phyloP scores from a whole-genome alignment of 2,113 vertebrate genomes.

The Hippocampus zosterae region DNA sequence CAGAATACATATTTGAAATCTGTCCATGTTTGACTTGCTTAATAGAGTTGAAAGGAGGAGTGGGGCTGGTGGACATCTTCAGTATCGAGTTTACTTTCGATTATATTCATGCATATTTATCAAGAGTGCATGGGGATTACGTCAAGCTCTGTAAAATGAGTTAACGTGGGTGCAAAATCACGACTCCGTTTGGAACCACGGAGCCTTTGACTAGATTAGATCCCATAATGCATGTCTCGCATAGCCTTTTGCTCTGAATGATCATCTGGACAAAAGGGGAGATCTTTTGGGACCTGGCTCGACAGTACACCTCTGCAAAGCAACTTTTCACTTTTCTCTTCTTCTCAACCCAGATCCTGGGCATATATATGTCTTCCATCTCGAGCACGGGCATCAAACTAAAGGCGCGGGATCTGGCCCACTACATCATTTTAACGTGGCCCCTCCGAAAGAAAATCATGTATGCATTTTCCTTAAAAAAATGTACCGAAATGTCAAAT shows the following conservation, averaged over 20 bases:
- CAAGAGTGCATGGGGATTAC: not conserved
- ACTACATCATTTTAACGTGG: too few species aligned
- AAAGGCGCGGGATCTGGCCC: too few species aligned
- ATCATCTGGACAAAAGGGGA: not conserved
- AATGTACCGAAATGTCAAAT: too few species aligned
- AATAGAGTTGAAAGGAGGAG: not conserved
- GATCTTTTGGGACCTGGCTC: not conserved
- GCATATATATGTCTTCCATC: too few species aligned
- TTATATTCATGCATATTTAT: not conserved
- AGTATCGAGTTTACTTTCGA: not conserved
- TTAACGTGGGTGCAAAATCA: not conserved
- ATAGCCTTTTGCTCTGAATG: not conserved
- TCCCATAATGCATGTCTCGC: not conserved
- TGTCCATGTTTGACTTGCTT: not conserved
- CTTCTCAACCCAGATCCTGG: not conserved
- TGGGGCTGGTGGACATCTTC: not conserved
- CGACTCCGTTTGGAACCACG: not conserved
- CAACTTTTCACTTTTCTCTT: not conserved
- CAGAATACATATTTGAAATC: slow-evolving; percentile 1
- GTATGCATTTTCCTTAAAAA: too few species aligned
- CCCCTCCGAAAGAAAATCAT: too few species aligned
- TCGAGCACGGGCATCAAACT: too few species aligned
- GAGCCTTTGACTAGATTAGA: not conserved
- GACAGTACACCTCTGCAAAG: not conserved
- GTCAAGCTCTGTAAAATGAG: not conserved